Conservation (phyloP, 2,888 invertebrate genomes). For the Acleris emargana region DNA sequence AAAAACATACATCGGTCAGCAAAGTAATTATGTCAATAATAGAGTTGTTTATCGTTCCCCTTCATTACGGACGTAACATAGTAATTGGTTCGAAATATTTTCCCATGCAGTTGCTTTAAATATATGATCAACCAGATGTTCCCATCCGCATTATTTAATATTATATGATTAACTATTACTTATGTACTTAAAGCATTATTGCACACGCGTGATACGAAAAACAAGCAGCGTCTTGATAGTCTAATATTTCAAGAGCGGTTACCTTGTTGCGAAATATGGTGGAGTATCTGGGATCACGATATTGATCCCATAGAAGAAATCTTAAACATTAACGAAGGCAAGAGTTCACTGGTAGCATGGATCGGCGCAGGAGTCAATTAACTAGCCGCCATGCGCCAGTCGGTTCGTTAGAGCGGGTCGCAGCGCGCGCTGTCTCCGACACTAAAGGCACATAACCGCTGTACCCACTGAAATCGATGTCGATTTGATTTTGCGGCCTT, state of each 20-base stretch:
- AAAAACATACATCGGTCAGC: slow-evolving; percentile 52
- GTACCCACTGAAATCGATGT: slow-evolving; percentile 74
- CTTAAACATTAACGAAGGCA: slow-evolving; percentile 42
- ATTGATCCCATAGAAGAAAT: slow-evolving; percentile 17
- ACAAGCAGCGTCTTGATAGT: neutral
- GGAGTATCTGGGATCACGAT: slow-evolving; percentile 3
- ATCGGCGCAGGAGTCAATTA: slow-evolving; percentile 58
- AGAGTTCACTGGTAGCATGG: slow-evolving; percentile 47
- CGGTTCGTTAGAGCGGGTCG: slow-evolving; percentile 55
- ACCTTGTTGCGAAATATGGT: slow-evolving; percentile 19
- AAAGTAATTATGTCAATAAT: slow-evolving; percentile 72
- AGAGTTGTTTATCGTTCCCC: slow-evolving; percentile 62
- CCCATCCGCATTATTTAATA: slow-evolving; percentile 28
- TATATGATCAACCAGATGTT: slow-evolving; percentile 45
- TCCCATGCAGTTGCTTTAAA: slow-evolving; percentile 55
- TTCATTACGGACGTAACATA: slow-evolving; percentile 56
- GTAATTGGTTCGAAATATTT: slow-evolving; percentile 64
- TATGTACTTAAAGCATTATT: slow-evolving; percentile 4
- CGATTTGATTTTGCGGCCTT: slow-evolving; percentile 80
- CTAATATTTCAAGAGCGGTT: neutral
- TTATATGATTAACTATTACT: slow-evolving; percentile 25
- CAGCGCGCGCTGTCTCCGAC: slow-evolving; percentile 50
- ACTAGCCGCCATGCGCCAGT: slow-evolving; percentile 48
- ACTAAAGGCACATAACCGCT: slow-evolving; percentile 74
- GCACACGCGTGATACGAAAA: neutral